phyloP scores from a whole-genome alignment of 2,888 invertebrate genomes.

The Mythimna albipuncta region DNA sequence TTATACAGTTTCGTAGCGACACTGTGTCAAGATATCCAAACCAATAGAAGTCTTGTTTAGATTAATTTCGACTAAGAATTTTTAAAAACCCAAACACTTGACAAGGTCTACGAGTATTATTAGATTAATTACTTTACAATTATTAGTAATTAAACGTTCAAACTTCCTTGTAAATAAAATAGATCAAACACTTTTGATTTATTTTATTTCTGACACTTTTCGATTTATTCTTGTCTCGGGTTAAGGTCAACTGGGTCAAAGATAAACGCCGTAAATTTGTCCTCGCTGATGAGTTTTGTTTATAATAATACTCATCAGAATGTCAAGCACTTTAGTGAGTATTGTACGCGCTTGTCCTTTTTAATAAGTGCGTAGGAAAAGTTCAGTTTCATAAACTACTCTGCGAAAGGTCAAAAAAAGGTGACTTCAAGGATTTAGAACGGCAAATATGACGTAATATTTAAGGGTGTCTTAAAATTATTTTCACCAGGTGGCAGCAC shows the following conservation, averaged over 20 bases:
- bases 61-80: background rate
- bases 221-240: background rate
- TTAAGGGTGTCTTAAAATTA: too few relatives aligned
- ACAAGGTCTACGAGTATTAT: background rate
- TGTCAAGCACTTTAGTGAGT: slow-evolving; percentile 7
- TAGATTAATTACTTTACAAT: background rate
- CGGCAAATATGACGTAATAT: too few relatives aligned
- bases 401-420: background rate
- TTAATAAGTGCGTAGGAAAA: too few relatives aligned
- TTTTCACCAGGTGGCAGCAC: too few relatives aligned
- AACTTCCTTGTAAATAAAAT: background rate
- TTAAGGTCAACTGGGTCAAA: background rate
- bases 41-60: background rate
- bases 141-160: background rate
- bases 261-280: background rate
- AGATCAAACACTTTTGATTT: background rate
- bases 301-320: background rate
- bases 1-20: too few relatives aligned
- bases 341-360: background rate
- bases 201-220: background rate
- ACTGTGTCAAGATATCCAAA: background rate
- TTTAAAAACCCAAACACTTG: background rate
- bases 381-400: too few relatives aligned
- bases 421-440: background rate
- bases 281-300: background rate